A percentile compares a stretch with the other conserved stretches of the same genome.
Conservation (phyloP, 2,888 invertebrate genomes). For the Chesias legatella region DNA sequence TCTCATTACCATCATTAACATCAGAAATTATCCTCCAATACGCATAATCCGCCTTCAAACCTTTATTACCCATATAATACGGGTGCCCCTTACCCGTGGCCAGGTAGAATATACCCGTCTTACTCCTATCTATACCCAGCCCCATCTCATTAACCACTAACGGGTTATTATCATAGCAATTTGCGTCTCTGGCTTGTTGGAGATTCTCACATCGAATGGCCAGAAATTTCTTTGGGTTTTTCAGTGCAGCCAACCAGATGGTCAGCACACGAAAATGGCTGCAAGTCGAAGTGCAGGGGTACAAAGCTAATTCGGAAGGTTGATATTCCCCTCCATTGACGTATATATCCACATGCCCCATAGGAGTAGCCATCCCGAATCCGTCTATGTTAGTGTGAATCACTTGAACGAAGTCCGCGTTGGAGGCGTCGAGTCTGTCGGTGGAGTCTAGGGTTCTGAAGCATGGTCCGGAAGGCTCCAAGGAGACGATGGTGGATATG, state of each 20-base stretch:
- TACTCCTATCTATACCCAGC: constrained; percentile 41
- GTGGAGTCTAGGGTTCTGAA: constrained; percentile 50
- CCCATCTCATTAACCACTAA: constrained; percentile 56
- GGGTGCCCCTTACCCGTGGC: constrained; percentile 59
- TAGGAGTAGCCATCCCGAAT: constrained; percentile 63
- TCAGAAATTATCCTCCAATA: constrained; percentile 56
- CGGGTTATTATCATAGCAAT: constrained; percentile 51
- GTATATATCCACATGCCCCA: constrained; percentile 71
- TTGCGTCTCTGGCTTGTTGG: constrained; percentile 60
- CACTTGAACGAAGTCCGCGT: constrained; percentile 68
- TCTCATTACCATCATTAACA: constrained; percentile 55
- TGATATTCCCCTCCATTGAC: constrained; percentile 72
- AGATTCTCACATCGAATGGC: constrained; percentile 56
- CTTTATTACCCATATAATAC: constrained; percentile 58
- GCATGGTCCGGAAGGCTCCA: constrained; percentile 72
- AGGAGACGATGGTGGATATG: constrained; percentile 58
- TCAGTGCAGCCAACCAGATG: constrained; percentile 58
- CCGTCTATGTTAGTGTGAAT: constrained; percentile 73
- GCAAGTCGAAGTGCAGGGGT: constrained; percentile 61
- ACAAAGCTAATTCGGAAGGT: constrained; percentile 56
- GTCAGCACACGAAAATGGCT: constrained; percentile 63
- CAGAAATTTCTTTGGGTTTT: constrained; percentile 57
- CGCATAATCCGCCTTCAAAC: constrained; percentile 52
- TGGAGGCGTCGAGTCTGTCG: constrained; percentile 52
- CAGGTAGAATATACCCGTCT: constrained; percentile 60